Evolutionary conservation across 2,888 invertebrate genomes (phyloP).

Genomic region (Andrena dorsata): DNA sequence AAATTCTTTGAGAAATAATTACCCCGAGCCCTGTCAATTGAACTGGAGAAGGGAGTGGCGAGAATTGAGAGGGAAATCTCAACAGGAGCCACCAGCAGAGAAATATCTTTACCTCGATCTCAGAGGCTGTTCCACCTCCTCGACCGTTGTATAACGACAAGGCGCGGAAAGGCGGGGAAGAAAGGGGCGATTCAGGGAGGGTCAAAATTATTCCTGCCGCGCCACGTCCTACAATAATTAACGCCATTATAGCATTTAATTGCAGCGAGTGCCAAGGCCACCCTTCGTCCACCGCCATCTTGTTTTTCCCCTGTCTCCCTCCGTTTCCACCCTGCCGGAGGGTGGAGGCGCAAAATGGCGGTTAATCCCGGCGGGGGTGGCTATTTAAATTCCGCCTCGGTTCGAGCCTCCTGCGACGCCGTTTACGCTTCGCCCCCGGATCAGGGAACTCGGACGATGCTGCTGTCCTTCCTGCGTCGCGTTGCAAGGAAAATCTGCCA

Average conservation of each 20-base stretch:
- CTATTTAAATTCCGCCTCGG: conserved; percentile 63
- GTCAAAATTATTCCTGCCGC: conserved; percentile 72
- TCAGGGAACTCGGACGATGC: conserved; percentile 50
- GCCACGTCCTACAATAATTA: conserved; percentile 77
- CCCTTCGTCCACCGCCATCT: conserved; percentile 74
- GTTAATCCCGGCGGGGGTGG: conserved; percentile 67
- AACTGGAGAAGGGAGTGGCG: not conserved
- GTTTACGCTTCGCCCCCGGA: conserved; percentile 45
- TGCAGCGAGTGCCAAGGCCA: conserved; percentile 74
- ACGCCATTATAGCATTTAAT: conserved; percentile 80
- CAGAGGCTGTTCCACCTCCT: not conserved
- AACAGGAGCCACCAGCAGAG: not conserved
- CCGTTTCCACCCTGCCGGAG: conserved; percentile 52
- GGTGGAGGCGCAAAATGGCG: conserved; percentile 72
- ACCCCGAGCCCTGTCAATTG: not conserved
- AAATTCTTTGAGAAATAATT: too few species aligned
- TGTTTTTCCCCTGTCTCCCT: conserved; percentile 73
- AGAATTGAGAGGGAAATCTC: not conserved
- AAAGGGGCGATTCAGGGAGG: conserved; percentile 36
- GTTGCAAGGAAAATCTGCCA: conserved; percentile 8
- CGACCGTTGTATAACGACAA: conserved; percentile 1
- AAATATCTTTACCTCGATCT: not conserved
- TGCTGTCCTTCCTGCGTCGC: conserved; percentile 20
- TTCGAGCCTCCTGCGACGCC: conserved; percentile 44
- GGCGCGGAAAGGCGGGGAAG: conserved; percentile 31